phyloP scores from a whole-genome alignment of 2,113 vertebrate genomes.

The Laticauda colubrina region DNA sequence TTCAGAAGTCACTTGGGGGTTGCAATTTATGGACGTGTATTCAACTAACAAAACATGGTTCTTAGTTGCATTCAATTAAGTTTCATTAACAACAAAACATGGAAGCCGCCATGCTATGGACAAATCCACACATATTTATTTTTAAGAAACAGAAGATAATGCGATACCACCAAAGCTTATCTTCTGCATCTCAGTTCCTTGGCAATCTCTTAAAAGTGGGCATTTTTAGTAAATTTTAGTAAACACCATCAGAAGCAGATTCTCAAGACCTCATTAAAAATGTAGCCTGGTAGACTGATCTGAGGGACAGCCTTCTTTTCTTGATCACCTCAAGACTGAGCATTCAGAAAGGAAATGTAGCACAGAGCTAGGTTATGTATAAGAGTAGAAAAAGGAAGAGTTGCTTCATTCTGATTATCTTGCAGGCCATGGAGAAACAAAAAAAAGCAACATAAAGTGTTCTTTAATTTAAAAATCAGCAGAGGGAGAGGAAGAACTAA shows the following conservation, averaged over 20 bases:
- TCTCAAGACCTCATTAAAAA: neutral
- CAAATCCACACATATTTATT: neutral
- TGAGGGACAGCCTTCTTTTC: neutral
- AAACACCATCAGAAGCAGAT: no score
- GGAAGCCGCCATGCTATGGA: neutral
- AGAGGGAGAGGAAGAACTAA: no score
- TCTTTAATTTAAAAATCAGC: neutral
- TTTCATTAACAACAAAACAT: neutral
- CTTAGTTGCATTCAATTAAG: constrained; percentile 13
- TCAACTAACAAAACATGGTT: neutral
- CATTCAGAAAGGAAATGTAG: neutral
- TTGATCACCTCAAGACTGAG: neutral
- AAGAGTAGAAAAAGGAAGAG: neutral
- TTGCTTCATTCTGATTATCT: neutral
- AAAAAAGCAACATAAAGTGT: neutral
- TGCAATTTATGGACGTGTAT: neutral
- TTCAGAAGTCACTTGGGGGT: neutral
- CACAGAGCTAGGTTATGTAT: neutral
- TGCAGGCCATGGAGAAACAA: neutral
- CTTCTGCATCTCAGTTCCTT: neutral
- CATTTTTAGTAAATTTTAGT: neutral
- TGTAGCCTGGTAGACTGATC: neutral
- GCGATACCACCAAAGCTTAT: neutral
- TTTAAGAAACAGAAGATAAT: neutral
- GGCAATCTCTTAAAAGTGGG: neutral